These are phyloP conservation scores for Acrocephalus kingi DNA, from an alignment of 2,113 vertebrate species.

Conservation along the genomic window DNA sequence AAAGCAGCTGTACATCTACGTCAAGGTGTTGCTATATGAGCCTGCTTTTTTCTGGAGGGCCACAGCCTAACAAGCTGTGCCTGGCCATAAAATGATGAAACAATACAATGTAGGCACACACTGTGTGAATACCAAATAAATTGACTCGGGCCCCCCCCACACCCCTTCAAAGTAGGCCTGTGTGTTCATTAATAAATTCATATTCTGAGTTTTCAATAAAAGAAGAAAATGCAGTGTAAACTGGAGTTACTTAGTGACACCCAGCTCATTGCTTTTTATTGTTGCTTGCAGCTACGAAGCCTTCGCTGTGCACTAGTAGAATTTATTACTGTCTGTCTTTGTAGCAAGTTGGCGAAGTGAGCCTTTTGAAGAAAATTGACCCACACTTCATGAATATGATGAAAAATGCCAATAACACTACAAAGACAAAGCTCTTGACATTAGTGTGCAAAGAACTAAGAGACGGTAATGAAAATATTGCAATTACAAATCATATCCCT, in stretches of 20 bases:
- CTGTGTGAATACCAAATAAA: slow-evolving; percentile 91
- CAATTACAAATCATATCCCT: slow-evolving; percentile 79
- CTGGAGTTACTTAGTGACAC: slow-evolving; percentile 88
- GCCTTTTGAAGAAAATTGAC: slow-evolving; percentile 90
- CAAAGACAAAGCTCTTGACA: slow-evolving; percentile 86
- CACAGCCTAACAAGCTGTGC: slow-evolving; percentile 95
- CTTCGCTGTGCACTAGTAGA: slow-evolving; percentile 82
- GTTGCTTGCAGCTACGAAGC: slow-evolving; percentile 85
- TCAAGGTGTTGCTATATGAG: slow-evolving; percentile 93
- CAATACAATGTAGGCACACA: slow-evolving; percentile 85
- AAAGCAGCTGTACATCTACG: slow-evolving; percentile 97
- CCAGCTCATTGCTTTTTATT: slow-evolving; percentile 90
- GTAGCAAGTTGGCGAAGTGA: slow-evolving; percentile 86
- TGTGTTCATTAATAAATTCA: slow-evolving; percentile 96
- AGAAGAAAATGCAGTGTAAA: slow-evolving; percentile 87
- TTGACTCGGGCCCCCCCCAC: slow-evolving; percentile 73
- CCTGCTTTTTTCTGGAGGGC: slow-evolving; percentile 85
- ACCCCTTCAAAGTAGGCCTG: slow-evolving; percentile 79
- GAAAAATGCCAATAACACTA: slow-evolving; percentile 90
- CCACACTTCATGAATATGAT: slow-evolving; percentile 89
- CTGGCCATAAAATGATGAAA: slow-evolving; percentile 91
- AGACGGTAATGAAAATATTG: slow-evolving; percentile 80
- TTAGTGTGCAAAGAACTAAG: slow-evolving; percentile 80
- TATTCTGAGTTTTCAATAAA: slow-evolving; percentile 90
- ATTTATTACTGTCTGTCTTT: slow-evolving; percentile 89